Evolutionary conservation across 2,113 vertebrate genomes (phyloP).

Genomic region (Gymnobelideus leadbeateri): DNA sequence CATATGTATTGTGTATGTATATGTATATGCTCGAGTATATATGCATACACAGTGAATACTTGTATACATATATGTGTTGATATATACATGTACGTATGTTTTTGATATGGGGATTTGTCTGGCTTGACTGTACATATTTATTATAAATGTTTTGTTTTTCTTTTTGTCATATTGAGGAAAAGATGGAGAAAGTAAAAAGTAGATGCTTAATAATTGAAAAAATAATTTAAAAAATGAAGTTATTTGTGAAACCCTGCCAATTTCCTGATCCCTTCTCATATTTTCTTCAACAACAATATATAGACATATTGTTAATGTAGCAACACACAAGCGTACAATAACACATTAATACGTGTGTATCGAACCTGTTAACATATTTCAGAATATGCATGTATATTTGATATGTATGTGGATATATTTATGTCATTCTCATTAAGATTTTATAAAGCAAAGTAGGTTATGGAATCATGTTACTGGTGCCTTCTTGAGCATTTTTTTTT

Average conservation of each 20-base stretch:
- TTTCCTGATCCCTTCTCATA: neutral
- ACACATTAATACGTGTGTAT: neutral
- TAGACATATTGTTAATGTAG: neutral
- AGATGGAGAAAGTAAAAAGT: neutral
- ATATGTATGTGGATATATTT: neutral
- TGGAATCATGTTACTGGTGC: neutral
- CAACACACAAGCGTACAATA: neutral
- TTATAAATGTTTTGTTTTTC: neutral
- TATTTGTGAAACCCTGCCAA: neutral
- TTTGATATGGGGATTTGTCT: neutral
- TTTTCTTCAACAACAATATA: neutral
- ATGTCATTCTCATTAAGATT: neutral
- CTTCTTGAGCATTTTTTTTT: neutral
- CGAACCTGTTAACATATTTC: neutral
- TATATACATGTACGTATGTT: too few relatives aligned
- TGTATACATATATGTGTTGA: too few relatives aligned
- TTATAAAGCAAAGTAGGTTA: neutral
- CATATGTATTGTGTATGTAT: neutral
- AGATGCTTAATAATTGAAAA: neutral
- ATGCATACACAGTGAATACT: too few relatives aligned
- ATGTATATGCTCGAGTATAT: too few relatives aligned
- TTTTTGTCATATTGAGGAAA: neutral
- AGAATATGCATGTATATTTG: neutral
- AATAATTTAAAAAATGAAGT: neutral
- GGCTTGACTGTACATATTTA: neutral